A percentile compares a stretch with the other conserved stretches of the same genome.
Conservation (phyloP, 2,113 vertebrate genomes). For the Geothlypis trichas region DNA sequence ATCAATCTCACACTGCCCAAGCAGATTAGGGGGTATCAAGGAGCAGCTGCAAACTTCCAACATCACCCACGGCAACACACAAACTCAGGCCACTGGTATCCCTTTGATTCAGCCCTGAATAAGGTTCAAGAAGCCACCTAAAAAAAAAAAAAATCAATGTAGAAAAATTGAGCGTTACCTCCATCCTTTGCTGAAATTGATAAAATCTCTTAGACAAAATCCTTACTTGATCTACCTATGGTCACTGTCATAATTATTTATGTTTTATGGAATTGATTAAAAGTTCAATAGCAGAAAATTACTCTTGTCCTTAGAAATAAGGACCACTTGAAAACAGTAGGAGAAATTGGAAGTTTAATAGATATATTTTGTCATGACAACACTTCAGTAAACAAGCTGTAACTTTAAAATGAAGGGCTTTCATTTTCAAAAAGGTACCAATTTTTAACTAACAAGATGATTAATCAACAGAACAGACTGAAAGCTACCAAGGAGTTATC, state of each 20-base stretch:
- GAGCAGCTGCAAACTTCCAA: background rate
- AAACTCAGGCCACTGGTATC: background rate
- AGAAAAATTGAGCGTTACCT: background rate
- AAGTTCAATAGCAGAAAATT: background rate
- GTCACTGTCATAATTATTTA: background rate
- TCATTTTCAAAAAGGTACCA: background rate
- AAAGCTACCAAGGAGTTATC: background rate
- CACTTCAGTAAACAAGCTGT: background rate
- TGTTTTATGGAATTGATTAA: background rate
- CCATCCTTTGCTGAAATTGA: background rate
- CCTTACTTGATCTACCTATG: background rate
- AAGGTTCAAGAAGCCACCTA: background rate
- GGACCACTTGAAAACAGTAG: background rate
- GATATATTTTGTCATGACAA: background rate
- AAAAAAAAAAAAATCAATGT: background rate
- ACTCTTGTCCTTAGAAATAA: background rate
- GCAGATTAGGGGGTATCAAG: background rate
- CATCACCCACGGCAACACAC: background rate
- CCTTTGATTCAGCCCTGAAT: background rate
- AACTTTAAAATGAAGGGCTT: background rate
- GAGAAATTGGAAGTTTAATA: background rate
- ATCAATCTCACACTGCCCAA: background rate
- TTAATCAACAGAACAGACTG: slow-evolving; percentile 1
- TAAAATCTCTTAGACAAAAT: background rate
- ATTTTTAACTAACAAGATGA: background rate